phyloP scores from a whole-genome alignment of 2,888 invertebrate species.

The Pegoplata infirma region DNA sequence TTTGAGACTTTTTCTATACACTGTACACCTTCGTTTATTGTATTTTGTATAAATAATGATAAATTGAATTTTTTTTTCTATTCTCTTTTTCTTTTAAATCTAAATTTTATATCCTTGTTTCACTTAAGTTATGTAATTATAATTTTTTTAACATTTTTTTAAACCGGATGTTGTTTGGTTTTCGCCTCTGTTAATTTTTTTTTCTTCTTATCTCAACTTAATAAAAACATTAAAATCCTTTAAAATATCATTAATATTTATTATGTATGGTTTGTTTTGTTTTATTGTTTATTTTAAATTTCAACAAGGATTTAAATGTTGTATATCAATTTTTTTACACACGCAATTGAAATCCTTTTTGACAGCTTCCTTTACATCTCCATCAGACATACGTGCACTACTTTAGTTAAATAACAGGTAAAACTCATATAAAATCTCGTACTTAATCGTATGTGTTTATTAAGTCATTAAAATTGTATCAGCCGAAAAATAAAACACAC shows the following conservation, averaged over 20 bases:
- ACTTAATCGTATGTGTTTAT: constrained; percentile 48
- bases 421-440: constrained; percentile 18
- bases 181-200: not conserved
- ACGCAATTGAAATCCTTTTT: constrained; percentile 64
- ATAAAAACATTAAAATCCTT: constrained; percentile 40
- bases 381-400: not conserved
- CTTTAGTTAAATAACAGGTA: not conserved
- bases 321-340: constrained; percentile 42
- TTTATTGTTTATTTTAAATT: constrained; percentile 47
- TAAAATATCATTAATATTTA: constrained; percentile 53
- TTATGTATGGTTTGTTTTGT: constrained; percentile 5
- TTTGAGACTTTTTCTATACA: too few species aligned
- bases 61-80: too few species aligned
- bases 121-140: not conserved
- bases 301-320: constrained; percentile 51
- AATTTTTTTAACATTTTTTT: not conserved
- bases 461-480: constrained; percentile 65
- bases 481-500: constrained; percentile 5
- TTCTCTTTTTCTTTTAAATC: too few species aligned
- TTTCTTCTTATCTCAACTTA: not conserved
- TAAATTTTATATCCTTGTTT: not conserved
- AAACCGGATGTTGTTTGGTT: constrained; percentile 34
- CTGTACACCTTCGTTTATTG: too few species aligned
- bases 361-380: constrained; percentile 48
- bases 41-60: too few species aligned